Evolutionary conservation across 2,888 invertebrate genomes (phyloP), one percentile per base, ranked within the genome.

Genomic region (Galeopsomyia nigrocyanea): DNA sequence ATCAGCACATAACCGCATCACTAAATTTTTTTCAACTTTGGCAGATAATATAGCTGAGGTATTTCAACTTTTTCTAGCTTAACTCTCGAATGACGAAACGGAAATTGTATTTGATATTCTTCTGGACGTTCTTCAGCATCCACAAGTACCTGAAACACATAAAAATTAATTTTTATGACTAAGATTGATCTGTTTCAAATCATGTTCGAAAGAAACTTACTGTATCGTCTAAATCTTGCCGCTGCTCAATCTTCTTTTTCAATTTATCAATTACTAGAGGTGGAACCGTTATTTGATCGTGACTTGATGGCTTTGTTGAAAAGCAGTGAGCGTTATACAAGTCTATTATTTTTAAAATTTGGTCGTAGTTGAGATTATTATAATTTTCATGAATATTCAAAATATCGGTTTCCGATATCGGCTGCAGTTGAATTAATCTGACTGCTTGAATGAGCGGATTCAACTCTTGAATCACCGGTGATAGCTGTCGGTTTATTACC

Each of bases 11-110:
- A 1, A 1, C 39, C 21, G 31, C 16, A 31, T 6, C 39, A 17
- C 14, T 58, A 67, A 9, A 67, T 50, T 50, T 68, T 68, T 47
- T 49, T 68, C 3, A 68, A 47, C 62, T 56, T 68, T 16, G 47
- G 0, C 26, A 68, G 56, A 56, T 62, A 56, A 26, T 51, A 62
- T 49, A 0, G 22, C 13, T 6, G 14, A 16, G 62, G 68, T 16
- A 68, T 62, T 49, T 62, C 62, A 31, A 68, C 9, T 31, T 14
- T 22, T 31, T 55, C 62, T 5, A 68, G 49, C 3, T 10, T 9
- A 13, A 49, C n/a, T 10, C 1, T 10, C 16, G 62, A 68, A 47
- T 26, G 50, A 16, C 22, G 19, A 56, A 68, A 68, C 5, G 26
- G 26, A 16, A 60, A 68, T 1, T 26, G 16, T 49, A 68, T n/a